These are phyloP conservation scores for Cosmopolites sordidus DNA, from an alignment of 2,888 invertebrate genomes.

Conservation along the genomic window DNA sequence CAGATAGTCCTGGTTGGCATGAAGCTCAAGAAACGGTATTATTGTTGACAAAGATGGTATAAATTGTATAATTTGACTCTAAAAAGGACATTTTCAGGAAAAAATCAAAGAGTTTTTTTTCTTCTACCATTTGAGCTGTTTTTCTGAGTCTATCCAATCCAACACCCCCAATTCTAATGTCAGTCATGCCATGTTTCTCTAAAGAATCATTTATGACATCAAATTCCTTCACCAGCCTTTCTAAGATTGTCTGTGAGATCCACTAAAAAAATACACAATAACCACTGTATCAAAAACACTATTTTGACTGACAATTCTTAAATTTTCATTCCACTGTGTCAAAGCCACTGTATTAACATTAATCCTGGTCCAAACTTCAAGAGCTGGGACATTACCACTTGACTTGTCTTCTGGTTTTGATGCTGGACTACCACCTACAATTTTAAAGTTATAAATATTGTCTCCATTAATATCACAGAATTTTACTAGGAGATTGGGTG, in stretches of 20 bases:
- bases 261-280: slow-evolving; percentile 55
- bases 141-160: slow-evolving; percentile 72
- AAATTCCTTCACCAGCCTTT: slow-evolving; percentile 71
- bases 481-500: slow-evolving; percentile 49
- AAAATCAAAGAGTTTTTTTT: background rate
- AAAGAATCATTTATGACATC: slow-evolving; percentile 66
- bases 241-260: slow-evolving; percentile 79
- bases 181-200: slow-evolving; percentile 63
- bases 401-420: slow-evolving; percentile 31
- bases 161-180: slow-evolving; percentile 64
- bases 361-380: slow-evolving; percentile 58
- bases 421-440: slow-evolving; percentile 24
- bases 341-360: slow-evolving; percentile 64
- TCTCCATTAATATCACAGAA: background rate
- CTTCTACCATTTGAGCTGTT: slow-evolving; percentile 57
- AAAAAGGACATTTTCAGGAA: slow-evolving; percentile 1
- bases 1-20: slow-evolving; percentile 81
- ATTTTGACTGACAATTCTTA: slow-evolving; percentile 58
- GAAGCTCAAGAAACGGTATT: slow-evolving; percentile 77
- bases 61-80: slow-evolving; percentile 46
- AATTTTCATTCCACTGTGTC: slow-evolving; percentile 74
- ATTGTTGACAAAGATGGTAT: slow-evolving; percentile 60
- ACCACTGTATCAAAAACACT: background rate
- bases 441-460: slow-evolving; percentile 2
- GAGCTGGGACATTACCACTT: slow-evolving; percentile 42